These are phyloP conservation scores for Campopleginae sp. DNA, from an alignment of 2,888 invertebrate genomes.

Conservation along the genomic window DNA sequence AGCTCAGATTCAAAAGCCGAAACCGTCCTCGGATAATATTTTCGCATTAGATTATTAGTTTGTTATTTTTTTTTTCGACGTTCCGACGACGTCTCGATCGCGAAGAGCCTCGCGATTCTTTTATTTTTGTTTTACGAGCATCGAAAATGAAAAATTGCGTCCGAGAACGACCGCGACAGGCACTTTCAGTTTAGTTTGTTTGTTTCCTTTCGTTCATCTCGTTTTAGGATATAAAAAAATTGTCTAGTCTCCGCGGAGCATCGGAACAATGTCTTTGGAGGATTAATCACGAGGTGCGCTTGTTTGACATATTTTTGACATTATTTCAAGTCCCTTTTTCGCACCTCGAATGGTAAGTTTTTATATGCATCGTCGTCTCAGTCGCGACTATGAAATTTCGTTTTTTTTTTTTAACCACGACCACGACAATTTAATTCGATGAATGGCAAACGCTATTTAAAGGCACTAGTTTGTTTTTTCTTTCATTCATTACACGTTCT, in stretches of 20 bases:
- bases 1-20: conserved; percentile 50
- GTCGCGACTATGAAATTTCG: conserved; percentile 19
- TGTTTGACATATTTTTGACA: neutral
- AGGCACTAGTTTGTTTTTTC: conserved; percentile 62
- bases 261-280: conserved; percentile 44
- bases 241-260: conserved; percentile 13
- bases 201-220: neutral
- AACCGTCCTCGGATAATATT: conserved; percentile 39
- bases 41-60: neutral
- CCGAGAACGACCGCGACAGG: conserved; percentile 61
- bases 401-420: neutral
- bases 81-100: neutral
- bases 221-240: conserved; percentile 35
- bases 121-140: neutral
- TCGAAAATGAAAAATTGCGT: neutral
- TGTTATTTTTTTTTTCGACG: neutral
- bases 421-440: conserved; percentile 53
- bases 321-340: neutral
- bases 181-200: conserved; percentile 60
- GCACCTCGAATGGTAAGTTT: conserved; percentile 9
- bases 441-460: conserved; percentile 63
- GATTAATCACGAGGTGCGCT: neutral
- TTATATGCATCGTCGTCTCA: conserved; percentile 1
- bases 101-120: neutral
- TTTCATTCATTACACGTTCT: conserved; percentile 19